A percentile compares a stretch with the other conserved stretches of the same genome.
These are phyloP conservation scores for Drosophila mayaguana DNA, from an alignment of 2,888 invertebrate genomes.

Conservation along the genomic window DNA sequence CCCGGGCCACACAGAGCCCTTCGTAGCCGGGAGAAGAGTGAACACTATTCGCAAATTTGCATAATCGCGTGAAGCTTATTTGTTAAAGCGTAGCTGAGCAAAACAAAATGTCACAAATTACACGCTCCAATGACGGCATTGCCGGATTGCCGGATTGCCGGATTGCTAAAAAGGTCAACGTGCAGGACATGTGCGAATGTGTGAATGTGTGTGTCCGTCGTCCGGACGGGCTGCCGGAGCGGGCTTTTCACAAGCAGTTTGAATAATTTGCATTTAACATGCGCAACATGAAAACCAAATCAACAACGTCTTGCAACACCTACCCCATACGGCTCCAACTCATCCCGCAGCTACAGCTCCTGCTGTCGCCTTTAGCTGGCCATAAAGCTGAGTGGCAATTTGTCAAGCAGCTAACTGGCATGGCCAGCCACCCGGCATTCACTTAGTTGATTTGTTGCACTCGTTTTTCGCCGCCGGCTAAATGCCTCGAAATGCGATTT, in stretches of 20 bases:
- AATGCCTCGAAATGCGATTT: constrained; percentile 77
- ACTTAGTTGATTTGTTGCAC: constrained; percentile 77
- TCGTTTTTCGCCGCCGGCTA: constrained; percentile 74
- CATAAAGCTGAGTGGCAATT: constrained; percentile 73
- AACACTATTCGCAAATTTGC: constrained; percentile 60
- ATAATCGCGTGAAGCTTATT: constrained; percentile 80
- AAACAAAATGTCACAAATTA: constrained; percentile 79
- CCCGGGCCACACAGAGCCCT: not conserved
- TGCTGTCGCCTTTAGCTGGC: constrained; percentile 21
- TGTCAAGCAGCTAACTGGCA: constrained; percentile 78
- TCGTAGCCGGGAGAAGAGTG: constrained; percentile 26
- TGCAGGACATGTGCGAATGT: constrained; percentile 34
- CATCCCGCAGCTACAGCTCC: not conserved
- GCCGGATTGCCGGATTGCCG: constrained; percentile 43
- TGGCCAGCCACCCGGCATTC: constrained; percentile 61
- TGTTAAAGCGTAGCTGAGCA: constrained; percentile 67
- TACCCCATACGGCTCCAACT: not conserved
- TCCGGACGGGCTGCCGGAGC: constrained; percentile 22
- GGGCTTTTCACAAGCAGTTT: constrained; percentile 58
- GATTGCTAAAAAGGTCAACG: constrained; percentile 64
- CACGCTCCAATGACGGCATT: constrained; percentile 60
- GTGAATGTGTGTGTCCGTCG: constrained; percentile 40
- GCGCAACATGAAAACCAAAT: constrained; percentile 79
- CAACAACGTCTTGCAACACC: constrained; percentile 67
- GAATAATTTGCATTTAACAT: constrained; percentile 81